phyloP scores from a whole-genome alignment of 2,113 vertebrate genomes.

The Procapra przewalskii region DNA sequence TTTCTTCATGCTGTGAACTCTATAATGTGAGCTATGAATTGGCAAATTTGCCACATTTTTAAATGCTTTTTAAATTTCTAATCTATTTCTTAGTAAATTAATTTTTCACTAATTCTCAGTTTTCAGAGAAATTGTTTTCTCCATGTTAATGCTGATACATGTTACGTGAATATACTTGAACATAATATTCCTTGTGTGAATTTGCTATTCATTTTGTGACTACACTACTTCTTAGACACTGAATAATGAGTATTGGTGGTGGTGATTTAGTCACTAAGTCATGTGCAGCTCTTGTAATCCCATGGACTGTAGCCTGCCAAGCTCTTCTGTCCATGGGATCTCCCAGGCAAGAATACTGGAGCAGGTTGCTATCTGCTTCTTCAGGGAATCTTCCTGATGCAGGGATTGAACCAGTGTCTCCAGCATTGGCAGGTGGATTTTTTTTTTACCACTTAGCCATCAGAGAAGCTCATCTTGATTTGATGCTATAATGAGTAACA shows the following conservation, averaged over 20 bases:
- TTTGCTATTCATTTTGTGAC: background rate
- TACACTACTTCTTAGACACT: background rate
- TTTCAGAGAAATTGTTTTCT: background rate
- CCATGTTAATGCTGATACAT: background rate
- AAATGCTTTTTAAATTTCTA: background rate
- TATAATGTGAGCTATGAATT: background rate
- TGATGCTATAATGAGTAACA: background rate
- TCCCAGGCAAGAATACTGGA: background rate
- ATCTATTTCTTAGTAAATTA: background rate
- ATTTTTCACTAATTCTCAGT: background rate
- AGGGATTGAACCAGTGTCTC: background rate
- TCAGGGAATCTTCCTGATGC: background rate
- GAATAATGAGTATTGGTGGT: background rate
- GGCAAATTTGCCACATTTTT: background rate
- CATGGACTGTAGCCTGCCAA: background rate
- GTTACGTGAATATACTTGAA: background rate
- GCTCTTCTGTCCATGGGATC: background rate
- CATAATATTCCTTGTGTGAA: background rate
- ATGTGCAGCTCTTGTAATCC: background rate
- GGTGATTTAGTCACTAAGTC: background rate
- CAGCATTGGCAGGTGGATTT: background rate
- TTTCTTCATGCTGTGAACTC: background rate
- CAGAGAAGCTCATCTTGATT: background rate
- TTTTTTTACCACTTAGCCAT: background rate
- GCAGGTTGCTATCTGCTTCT: background rate